Conservation (phyloP, 2,113 vertebrate genomes). For the Malurus alboscapulatus region DNA sequence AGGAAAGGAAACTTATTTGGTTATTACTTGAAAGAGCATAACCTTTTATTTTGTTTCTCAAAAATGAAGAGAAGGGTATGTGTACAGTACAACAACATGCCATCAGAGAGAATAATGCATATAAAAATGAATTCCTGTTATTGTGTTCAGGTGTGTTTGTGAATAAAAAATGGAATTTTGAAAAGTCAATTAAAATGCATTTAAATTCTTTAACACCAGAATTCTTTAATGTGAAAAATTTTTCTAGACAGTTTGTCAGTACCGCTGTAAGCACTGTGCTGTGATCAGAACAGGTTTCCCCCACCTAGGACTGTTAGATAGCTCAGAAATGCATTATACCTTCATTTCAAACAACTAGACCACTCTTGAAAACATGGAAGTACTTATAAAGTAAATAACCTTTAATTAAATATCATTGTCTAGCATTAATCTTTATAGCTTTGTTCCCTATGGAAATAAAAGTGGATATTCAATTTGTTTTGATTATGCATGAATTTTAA, state of each 20-base stretch:
- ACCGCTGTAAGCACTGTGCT: background rate
- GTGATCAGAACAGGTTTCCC: slow-evolving; percentile 55
- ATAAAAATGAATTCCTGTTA: slow-evolving; percentile 46
- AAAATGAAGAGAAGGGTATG: background rate
- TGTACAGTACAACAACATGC: slow-evolving; percentile 7
- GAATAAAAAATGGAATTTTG: slow-evolving; percentile 51
- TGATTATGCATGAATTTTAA: slow-evolving; percentile 72
- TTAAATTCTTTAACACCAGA: slow-evolving; percentile 51
- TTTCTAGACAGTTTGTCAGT: slow-evolving; percentile 49
- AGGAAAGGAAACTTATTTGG: slow-evolving; percentile 14
- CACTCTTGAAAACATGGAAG: slow-evolving; percentile 55
- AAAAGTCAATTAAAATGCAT: slow-evolving; percentile 69
- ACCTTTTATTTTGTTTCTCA: slow-evolving; percentile 24
- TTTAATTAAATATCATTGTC: slow-evolving; percentile 83
- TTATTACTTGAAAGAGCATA: background rate
- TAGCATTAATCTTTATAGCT: slow-evolving; percentile 76
- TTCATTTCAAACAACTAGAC: slow-evolving; percentile 45
- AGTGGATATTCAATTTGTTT: slow-evolving; percentile 78
- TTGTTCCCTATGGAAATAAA: slow-evolving; percentile 75
- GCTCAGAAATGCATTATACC: slow-evolving; percentile 43
- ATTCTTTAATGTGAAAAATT: slow-evolving; percentile 61
- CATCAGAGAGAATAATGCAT: slow-evolving; percentile 67
- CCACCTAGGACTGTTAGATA: slow-evolving; percentile 34
- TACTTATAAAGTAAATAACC: slow-evolving; percentile 78
- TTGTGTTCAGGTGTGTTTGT: slow-evolving; percentile 47